Conservation (phyloP, 2,797 vertebrate genomes). For the Macroramphosus scolopax region DNA sequence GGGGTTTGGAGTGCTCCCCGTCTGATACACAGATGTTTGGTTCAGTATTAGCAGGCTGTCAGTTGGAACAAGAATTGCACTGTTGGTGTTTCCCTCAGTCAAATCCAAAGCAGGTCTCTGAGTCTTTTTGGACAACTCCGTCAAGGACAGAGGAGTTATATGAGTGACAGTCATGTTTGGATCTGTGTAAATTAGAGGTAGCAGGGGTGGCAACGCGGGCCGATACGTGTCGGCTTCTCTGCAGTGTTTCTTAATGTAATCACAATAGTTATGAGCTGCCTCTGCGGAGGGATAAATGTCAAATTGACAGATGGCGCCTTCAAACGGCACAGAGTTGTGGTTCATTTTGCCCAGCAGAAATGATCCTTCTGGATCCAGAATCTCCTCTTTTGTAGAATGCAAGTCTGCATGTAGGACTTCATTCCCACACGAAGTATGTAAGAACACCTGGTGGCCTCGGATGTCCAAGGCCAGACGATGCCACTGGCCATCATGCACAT, state of each 20-base stretch:
- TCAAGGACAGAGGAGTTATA: conserved; percentile 37
- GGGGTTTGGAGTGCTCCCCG: conserved; percentile 17
- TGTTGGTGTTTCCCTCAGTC: conserved; percentile 39
- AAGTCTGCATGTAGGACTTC: conserved; percentile 80
- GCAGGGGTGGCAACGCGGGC: conserved; percentile 80
- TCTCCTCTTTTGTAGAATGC: conserved; percentile 81
- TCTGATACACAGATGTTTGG: conserved; percentile 34
- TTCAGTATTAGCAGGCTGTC: conserved; percentile 32
- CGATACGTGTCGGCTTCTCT: conserved; percentile 87
- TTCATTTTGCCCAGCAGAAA: conserved; percentile 93
- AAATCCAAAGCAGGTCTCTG: conserved; percentile 44
- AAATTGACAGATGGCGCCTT: conserved; percentile 97
- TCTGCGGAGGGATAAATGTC: conserved; percentile 92
- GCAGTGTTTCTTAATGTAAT: conserved; percentile 95
- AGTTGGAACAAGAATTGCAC: conserved; percentile 35
- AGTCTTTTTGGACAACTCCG: conserved; percentile 56
- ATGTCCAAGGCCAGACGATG: conserved; percentile 89
- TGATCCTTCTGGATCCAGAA: conserved; percentile 86
- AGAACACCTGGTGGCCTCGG: conserved; percentile 80
- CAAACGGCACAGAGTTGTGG: conserved; percentile 88
- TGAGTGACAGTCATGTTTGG: conserved; percentile 67
- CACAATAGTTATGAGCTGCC: conserved; percentile 97
- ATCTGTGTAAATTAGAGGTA: conserved; percentile 78
- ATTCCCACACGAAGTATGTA: conserved; percentile 91
- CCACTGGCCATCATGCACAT: conserved; percentile 92